Percentiles rank a stretch among this genome's conserved stretches.
phyloP scores from a whole-genome alignment of 2,888 invertebrate genomes.

The Ophion slaviceki region DNA sequence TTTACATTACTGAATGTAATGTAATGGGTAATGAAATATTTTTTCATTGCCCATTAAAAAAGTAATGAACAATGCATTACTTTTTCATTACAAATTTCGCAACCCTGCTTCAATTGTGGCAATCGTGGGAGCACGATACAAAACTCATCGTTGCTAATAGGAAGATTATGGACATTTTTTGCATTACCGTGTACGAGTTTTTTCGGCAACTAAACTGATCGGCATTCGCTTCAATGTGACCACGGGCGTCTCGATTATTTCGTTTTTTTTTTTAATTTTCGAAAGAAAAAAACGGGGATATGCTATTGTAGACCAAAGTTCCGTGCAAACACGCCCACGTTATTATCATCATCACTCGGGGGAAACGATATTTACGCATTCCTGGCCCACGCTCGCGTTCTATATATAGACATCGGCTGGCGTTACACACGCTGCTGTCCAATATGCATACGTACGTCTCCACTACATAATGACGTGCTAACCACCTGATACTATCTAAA shows the following conservation, averaged over 20 bases:
- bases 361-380: slow-evolving; percentile 81
- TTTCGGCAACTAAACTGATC: background rate
- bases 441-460: slow-evolving; percentile 66
- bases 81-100: no score
- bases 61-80: no score
- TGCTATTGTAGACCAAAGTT: slow-evolving; percentile 49
- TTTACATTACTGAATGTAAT: no score
- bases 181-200: background rate
- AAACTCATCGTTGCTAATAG: background rate
- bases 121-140: background rate
- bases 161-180: background rate
- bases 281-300: slow-evolving; percentile 9
- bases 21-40: no score
- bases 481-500: slow-evolving; percentile 75
- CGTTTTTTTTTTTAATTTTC: background rate
- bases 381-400: slow-evolving; percentile 79
- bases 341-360: slow-evolving; percentile 68
- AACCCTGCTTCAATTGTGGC: no score
- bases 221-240: background rate
- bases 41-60: no score
- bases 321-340: slow-evolving; percentile 72
- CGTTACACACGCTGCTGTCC: slow-evolving; percentile 36
- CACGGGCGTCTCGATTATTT: background rate
- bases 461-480: slow-evolving; percentile 66
- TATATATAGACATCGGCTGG: slow-evolving; percentile 76